Percentiles rank a stretch among this genome's conserved stretches.
These are phyloP conservation scores for Marronus borbonicus DNA, from an alignment of 2,888 invertebrate genomes.

Conservation along the genomic window DNA sequence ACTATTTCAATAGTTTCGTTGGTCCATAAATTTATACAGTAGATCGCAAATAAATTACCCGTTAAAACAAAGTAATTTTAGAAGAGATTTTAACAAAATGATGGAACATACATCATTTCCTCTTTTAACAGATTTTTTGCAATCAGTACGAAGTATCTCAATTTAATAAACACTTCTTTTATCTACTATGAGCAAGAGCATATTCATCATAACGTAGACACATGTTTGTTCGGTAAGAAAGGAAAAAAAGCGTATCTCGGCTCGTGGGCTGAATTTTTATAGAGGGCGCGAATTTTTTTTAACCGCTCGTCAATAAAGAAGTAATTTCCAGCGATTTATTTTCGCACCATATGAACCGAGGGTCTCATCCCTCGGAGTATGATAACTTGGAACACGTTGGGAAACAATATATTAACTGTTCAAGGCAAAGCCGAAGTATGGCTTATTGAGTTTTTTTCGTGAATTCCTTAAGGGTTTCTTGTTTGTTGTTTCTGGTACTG, in stretches of 20 bases:
- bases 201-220: not conserved
- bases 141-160: slow-evolving; percentile 1
- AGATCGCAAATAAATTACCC: too few species aligned
- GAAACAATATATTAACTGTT: slow-evolving; percentile 24
- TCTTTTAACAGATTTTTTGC: not conserved
- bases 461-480: not conserved
- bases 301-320: slow-evolving; percentile 22
- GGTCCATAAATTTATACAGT: too few species aligned
- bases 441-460: not conserved
- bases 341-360: slow-evolving; percentile 13
- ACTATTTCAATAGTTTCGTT: too few species aligned
- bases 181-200: not conserved
- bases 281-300: not conserved
- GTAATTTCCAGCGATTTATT: slow-evolving; percentile 30
- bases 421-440: not conserved
- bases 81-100: too few species aligned
- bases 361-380: slow-evolving; percentile 1
- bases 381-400: slow-evolving; percentile 29
- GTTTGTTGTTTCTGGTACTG: too few species aligned
- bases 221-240: not conserved
- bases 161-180: slow-evolving; percentile 4
- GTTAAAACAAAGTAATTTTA: too few species aligned
- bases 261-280: slow-evolving; percentile 7
- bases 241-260: not conserved
- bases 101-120: not conserved